Evolutionary conservation across 1,140 invertebrate genomes (phyloP).

Genomic region (Eumaeus atala): DNA sequence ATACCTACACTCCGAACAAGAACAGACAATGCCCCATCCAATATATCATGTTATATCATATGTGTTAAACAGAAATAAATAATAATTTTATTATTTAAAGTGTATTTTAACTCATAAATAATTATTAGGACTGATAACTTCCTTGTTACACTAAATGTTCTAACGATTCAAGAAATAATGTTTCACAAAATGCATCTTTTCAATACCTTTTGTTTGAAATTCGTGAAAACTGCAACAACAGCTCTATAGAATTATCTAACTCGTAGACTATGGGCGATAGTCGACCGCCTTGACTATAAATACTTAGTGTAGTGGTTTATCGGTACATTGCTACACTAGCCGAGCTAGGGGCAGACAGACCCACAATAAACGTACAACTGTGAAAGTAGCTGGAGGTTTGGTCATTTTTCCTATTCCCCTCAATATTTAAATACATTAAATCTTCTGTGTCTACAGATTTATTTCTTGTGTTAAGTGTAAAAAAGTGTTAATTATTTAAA

Average conservation of each 20-base stretch:
- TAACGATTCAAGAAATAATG: no score
- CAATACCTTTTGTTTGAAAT: conserved; percentile 18
- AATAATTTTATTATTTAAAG: no score
- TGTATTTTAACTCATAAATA: no score
- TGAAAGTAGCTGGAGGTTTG: conserved; percentile 68
- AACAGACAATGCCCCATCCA: no score
- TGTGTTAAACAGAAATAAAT: no score
- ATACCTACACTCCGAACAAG: no score
- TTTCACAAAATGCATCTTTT: neutral
- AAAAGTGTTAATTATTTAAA: neutral
- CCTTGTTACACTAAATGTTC: neutral
- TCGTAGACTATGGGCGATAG: conserved; percentile 23
- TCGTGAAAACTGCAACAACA: conserved; percentile 31
- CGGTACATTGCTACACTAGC: conserved; percentile 54
- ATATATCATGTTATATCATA: no score
- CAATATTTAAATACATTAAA: neutral
- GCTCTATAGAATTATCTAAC: conserved; percentile 40
- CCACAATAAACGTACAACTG: conserved; percentile 40
- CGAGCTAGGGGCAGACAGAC: conserved; percentile 49
- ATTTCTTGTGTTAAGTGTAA: conserved; percentile 2
- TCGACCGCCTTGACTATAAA: conserved; percentile 52
- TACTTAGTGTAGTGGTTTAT: conserved; percentile 34
- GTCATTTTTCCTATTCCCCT: conserved; percentile 20
- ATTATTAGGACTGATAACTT: no score
- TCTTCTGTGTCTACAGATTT: no score